Base-by-base conservation (phyloP, 2,797 vertebrate species). In the Anableps anableps region DNA sequence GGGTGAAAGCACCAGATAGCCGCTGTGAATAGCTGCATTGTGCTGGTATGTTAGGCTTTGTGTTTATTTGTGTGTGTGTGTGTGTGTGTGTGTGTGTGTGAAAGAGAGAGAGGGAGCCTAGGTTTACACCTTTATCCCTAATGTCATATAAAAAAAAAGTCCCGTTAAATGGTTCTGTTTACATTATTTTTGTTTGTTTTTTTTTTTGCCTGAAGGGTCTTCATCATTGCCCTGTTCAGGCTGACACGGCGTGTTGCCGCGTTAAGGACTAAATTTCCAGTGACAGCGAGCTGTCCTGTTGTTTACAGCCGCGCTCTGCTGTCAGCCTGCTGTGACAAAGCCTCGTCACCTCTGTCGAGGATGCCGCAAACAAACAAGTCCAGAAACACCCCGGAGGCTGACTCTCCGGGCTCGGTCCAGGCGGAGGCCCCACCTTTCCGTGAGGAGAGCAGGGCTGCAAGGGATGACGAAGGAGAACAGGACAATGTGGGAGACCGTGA, bases 301-400 rank as follows among this genome's bases (percentile, higher is more conserved):
- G 86, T 90, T 92, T 79, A 83, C 34, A 79, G 76, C 83, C 81
- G 85, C 43, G 58, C 85, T 68, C 80, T 85, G 82, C 90, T 91
- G 87, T 93, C 90, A 77, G 85, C 83, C 83, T 80, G 64, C 88
- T 85, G 84, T 82, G 84, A 71, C 75, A 74, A 71, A 89, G 80
- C 74, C 72, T 75, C 88, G 10, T 60, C 91, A 75, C 81, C 86
- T 73, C 68, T 81, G 75, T 73, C 53, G 73, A 95, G 84, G 88
- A 97, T 97, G 97, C 96, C 96, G 43, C 95, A 95, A 80, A 95
- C 94, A 31, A 96, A 95, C 89, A 96, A 96, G 86, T 94, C 92
- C 68, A 94, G 92, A 80, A 93, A 90, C 68, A 75, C 87, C 85
- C 83, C 88, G 48, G 89, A 80, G 47, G 29, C 82, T 76, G 90